Conservation (phyloP, 1,140 invertebrate species). For the Apis mellifera region Amel_HAv3.1 CM009945.2:2618501-2619000, state of each 20-base stretch:
- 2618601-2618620: too few species aligned
- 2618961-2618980: slow-evolving; percentile 36
- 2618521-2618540: too few species aligned
- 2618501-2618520: too few species aligned
- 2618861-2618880: slow-evolving; percentile 10
- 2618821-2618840: not conserved
- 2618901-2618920: slow-evolving; percentile 11
- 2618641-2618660: too few species aligned
- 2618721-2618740: slow-evolving; percentile 3
- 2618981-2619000: slow-evolving; percentile 25
- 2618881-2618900: slow-evolving; percentile 27
- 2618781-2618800: slow-evolving; percentile 23
- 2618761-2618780: slow-evolving; percentile 17
- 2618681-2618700: too few species aligned
- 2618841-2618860: slow-evolving; percentile 10
- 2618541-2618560: too few species aligned
- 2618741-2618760: slow-evolving; percentile 1
- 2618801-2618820: slow-evolving; percentile 20
- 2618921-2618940: slow-evolving; percentile 18
- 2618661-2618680: too few species aligned
- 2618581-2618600: too few species aligned
- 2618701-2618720: not conserved
- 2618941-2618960: slow-evolving; percentile 22
- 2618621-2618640: not conserved
- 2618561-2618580: too few species aligned